phyloP scores from a whole-genome alignment of 2,888 invertebrate species.

The Napeogenes sylphis region DNA sequence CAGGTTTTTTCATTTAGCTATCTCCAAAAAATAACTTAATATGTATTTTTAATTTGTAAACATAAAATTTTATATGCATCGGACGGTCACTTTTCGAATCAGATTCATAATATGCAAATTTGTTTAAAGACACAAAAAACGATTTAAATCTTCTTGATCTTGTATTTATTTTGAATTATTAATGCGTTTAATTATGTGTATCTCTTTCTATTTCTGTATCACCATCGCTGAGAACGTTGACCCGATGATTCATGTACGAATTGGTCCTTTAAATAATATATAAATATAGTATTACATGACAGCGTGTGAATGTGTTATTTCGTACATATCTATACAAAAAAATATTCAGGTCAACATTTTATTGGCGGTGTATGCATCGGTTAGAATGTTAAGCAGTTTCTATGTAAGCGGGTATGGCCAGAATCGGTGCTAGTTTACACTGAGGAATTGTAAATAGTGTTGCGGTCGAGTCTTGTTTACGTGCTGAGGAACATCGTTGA shows the following conservation, averaged over 20 bases:
- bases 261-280: slow-evolving; percentile 25
- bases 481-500: slow-evolving; percentile 22
- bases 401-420: slow-evolving; percentile 55
- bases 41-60: slow-evolving; percentile 31
- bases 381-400: slow-evolving; percentile 74
- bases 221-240: slow-evolving; percentile 56
- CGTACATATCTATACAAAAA: slow-evolving; percentile 53
- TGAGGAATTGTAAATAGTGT: slow-evolving; percentile 28
- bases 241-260: slow-evolving; percentile 47
- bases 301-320: slow-evolving; percentile 53
- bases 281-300: slow-evolving; percentile 38
- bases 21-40: slow-evolving; percentile 36
- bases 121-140: slow-evolving; percentile 52
- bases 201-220: slow-evolving; percentile 64
- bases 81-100: slow-evolving; percentile 26
- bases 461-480: slow-evolving; percentile 9
- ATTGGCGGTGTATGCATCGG: slow-evolving; percentile 64
- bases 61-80: slow-evolving; percentile 40
- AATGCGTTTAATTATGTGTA: slow-evolving; percentile 71
- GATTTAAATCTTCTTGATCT: slow-evolving; percentile 57
- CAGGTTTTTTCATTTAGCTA: slow-evolving; percentile 64
- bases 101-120: slow-evolving; percentile 62
- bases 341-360: slow-evolving; percentile 69
- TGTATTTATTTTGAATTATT: slow-evolving; percentile 62
- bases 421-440: slow-evolving; percentile 35